Evolutionary conservation across 2,888 invertebrate genomes (phyloP).

Genomic region (Tillus elongatus): DNA sequence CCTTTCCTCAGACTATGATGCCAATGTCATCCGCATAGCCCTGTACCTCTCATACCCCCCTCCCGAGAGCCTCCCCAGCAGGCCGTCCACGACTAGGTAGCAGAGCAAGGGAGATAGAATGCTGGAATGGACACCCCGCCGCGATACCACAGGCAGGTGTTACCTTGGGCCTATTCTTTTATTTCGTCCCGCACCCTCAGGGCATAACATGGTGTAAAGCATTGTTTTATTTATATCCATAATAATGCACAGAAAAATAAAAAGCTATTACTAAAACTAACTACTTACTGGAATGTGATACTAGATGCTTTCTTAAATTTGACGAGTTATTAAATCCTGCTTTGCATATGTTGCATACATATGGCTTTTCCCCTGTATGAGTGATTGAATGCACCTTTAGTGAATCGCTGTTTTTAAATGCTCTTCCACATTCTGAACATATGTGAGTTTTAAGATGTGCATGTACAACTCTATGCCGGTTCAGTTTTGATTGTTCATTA

Average conservation of each 20-base stretch:
- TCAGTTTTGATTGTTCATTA: conserved; percentile 59
- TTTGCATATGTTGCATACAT: conserved; percentile 51
- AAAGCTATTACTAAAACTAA: not conserved
- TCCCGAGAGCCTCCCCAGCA: too few species aligned
- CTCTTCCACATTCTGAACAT: conserved; percentile 53
- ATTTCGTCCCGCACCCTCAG: too few species aligned
- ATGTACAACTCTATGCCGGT: conserved; percentile 60
- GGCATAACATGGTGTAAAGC: too few species aligned
- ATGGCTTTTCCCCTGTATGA: conserved; percentile 56
- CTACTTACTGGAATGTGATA: conserved; percentile 48
- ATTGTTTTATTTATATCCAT: not conserved
- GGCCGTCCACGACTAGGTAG: too few species aligned
- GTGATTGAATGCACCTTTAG: conserved; percentile 53
- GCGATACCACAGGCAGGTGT: too few species aligned
- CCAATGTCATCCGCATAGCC: too few species aligned
- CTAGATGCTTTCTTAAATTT: conserved; percentile 58
- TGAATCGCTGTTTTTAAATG: conserved; percentile 50
- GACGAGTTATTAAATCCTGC: conserved; percentile 54
- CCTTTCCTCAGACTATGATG: too few species aligned
- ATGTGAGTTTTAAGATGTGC: conserved; percentile 44
- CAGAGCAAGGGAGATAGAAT: too few species aligned
- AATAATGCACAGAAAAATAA: not conserved
- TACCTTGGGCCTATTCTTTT: too few species aligned
- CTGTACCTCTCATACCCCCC: too few species aligned
- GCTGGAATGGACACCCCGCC: too few species aligned